Percentiles rank a stretch among this genome's conserved stretches.
Conservation (phyloP, 2,797 vertebrate genomes). For the Ibycter americanus region DNA sequence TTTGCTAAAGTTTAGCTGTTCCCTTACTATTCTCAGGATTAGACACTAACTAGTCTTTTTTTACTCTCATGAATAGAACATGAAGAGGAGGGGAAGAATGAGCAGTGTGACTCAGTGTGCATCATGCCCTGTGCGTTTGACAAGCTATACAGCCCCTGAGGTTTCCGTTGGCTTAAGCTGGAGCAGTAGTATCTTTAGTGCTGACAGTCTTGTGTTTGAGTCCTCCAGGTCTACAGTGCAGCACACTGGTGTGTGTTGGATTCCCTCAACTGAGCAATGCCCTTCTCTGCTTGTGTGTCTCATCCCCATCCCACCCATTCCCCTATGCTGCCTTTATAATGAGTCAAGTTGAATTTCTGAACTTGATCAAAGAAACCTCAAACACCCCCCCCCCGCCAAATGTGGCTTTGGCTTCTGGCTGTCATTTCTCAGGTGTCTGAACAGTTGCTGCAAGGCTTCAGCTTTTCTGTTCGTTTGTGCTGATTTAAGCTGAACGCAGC, state of each 20-base stretch:
- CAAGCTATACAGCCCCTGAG: background rate
- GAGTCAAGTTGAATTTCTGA: constrained; percentile 2
- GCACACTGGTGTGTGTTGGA: background rate
- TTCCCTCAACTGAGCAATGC: background rate
- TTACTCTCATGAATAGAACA: background rate
- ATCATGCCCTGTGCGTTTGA: background rate
- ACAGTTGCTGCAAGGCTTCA: background rate
- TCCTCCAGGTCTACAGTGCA: background rate
- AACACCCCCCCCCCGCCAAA: background rate
- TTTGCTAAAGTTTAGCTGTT: background rate
- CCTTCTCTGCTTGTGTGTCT: background rate
- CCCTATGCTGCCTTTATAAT: background rate
- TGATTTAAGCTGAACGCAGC: background rate
- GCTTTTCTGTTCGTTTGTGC: background rate
- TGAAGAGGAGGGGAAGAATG: background rate
- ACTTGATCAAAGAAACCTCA: background rate
- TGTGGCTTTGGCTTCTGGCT: background rate
- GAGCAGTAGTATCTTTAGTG: background rate
- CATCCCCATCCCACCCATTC: background rate
- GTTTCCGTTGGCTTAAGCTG: background rate
- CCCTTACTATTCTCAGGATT: background rate
- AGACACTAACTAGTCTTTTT: background rate
- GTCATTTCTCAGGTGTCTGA: constrained; percentile 24
- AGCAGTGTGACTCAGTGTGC: background rate
- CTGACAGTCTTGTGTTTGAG: background rate